Evolutionary conservation across 2,113 vertebrate genomes (phyloP).

Genomic region (Rhinolophus sinicus): DNA sequence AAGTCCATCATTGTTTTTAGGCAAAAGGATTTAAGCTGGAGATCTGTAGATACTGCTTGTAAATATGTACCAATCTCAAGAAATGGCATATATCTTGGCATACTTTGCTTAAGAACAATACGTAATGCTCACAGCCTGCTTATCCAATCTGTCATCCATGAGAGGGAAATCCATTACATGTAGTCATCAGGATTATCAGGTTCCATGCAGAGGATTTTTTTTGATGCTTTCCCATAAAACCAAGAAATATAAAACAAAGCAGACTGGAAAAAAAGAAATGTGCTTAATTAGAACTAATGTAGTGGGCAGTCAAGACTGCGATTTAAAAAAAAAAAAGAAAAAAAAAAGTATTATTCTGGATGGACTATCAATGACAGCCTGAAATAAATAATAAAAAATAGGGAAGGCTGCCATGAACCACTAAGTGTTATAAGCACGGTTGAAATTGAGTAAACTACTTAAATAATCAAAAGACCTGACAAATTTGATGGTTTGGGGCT

Average conservation of each 20-base stretch:
- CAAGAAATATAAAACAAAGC: conserved; percentile 20
- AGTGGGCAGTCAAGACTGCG: background rate
- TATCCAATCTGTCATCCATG: background rate
- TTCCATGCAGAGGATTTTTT: conserved; percentile 16
- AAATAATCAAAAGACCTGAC: background rate
- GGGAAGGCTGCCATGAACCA: background rate
- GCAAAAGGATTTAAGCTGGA: background rate
- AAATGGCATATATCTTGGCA: background rate
- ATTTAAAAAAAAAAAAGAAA: background rate
- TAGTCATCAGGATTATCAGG: background rate
- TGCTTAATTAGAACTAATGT: background rate
- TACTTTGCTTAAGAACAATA: background rate
- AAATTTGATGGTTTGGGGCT: background rate
- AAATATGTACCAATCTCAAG: background rate
- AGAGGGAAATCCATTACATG: background rate
- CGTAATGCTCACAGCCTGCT: background rate
- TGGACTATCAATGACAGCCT: background rate
- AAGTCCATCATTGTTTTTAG: background rate
- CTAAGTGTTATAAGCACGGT: background rate
- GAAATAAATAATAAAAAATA: background rate
- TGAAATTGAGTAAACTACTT: conserved; percentile 1
- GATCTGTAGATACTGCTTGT: background rate
- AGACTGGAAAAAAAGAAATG: background rate
- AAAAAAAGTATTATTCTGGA: background rate
- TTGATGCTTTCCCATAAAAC: background rate